phyloP scores from a whole-genome alignment of 2,888 invertebrate genomes.

The Clitarchus hookeri region DNA sequence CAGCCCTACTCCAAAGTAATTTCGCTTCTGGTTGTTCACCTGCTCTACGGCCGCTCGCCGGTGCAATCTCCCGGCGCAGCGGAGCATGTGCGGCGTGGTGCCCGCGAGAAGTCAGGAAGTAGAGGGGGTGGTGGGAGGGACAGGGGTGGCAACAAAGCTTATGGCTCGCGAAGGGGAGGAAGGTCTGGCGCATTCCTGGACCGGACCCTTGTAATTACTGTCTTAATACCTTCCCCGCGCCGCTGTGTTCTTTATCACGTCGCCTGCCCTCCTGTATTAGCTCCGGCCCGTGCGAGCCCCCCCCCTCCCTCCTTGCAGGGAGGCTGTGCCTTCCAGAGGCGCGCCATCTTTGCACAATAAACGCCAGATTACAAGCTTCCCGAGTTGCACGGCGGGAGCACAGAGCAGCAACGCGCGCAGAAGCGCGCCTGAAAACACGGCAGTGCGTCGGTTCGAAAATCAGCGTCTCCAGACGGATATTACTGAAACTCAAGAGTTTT shows the following conservation, averaged over 20 bases:
- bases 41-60: not conserved
- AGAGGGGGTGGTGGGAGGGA: not conserved
- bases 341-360: too few relatives aligned
- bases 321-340: not conserved
- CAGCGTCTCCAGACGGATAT: too few relatives aligned
- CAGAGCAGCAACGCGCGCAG: too few relatives aligned
- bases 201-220: constrained; percentile 14
- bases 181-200: not conserved
- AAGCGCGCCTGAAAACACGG: too few relatives aligned
- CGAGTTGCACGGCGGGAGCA: too few relatives aligned
- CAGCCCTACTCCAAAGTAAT: not conserved
- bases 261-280: constrained; percentile 7
- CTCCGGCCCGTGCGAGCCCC: not conserved
- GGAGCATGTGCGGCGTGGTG: not conserved
- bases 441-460: too few relatives aligned
- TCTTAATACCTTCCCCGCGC: not conserved
- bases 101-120: too few relatives aligned
- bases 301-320: not conserved
- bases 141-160: too few relatives aligned
- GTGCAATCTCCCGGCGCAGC: not conserved
- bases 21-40: not conserved
- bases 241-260: constrained; percentile 7
- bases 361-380: too few relatives aligned
- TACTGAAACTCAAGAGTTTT: too few relatives aligned
- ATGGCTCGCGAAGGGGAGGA: not conserved